phyloP scores from a whole-genome alignment of 1,140 invertebrate species.

The Whitmania pigra region DNA sequence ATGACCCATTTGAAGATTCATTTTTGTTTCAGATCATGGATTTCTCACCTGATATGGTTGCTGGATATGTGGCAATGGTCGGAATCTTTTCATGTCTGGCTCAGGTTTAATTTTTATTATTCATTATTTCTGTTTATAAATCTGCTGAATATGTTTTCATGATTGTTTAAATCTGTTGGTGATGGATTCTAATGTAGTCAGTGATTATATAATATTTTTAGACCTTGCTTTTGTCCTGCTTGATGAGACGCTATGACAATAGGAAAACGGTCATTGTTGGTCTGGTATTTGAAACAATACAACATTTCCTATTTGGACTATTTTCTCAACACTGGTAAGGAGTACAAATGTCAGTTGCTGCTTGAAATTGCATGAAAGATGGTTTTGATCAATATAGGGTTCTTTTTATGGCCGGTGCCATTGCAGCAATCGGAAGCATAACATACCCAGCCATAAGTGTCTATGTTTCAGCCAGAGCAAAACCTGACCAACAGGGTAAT shows the following conservation, averaged over 20 bases:
- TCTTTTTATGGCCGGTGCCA: conserved; percentile 94
- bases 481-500: conserved; percentile 82
- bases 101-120: conserved; percentile 48
- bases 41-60: conserved; percentile 84
- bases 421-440: conserved; percentile 77
- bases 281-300: conserved; percentile 86
- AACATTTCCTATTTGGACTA: conserved; percentile 93
- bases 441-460: conserved; percentile 97
- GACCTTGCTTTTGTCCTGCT: conserved; percentile 61
- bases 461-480: conserved; percentile 90
- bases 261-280: conserved; percentile 96
- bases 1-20: conserved; percentile 2
- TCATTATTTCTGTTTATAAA: neutral
- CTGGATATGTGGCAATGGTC: conserved; percentile 90
- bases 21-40: conserved; percentile 63
- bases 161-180: neutral
- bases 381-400: conserved; percentile 53
- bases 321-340: conserved; percentile 65
- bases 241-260: conserved; percentile 79
- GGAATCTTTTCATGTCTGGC: conserved; percentile 89
- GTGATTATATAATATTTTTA: conserved; percentile 23
- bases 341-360: neutral
- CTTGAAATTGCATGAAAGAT: too few relatives aligned
- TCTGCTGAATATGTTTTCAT: neutral
- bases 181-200: neutral